These are phyloP conservation scores for Hylaeus anthracinus DNA, from an alignment of 1,140 invertebrate genomes.

Conservation along the genomic window DNA sequence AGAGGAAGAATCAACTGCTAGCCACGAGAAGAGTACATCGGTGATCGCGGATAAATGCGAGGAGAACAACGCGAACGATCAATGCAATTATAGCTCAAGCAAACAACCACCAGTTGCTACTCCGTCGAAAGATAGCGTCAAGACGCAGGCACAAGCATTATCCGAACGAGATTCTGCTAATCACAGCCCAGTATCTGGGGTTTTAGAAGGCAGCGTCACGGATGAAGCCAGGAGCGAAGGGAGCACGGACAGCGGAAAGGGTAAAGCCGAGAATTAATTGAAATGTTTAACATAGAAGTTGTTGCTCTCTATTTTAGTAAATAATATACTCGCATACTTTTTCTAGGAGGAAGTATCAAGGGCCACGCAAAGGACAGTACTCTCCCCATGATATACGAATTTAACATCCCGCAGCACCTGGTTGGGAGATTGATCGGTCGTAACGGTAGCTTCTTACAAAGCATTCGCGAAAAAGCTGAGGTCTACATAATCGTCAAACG, in stretches of 20 bases:
- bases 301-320: no score
- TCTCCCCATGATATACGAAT: slow-evolving; percentile 84
- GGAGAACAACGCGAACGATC: background rate
- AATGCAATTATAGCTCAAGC: slow-evolving; percentile 1
- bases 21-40: background rate
- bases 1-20: slow-evolving; percentile 15
- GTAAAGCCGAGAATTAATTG: slow-evolving; percentile 53
- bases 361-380: slow-evolving; percentile 77
- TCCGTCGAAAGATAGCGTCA: slow-evolving; percentile 25
- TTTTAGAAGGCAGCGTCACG: slow-evolving; percentile 78
- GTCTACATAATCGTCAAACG: slow-evolving; percentile 90
- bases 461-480: slow-evolving; percentile 89
- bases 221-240: slow-evolving; percentile 80
- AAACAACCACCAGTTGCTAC: slow-evolving; percentile 9
- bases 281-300: background rate
- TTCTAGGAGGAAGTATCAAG: slow-evolving; percentile 83
- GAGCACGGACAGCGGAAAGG: slow-evolving; percentile 79
- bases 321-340: background rate
- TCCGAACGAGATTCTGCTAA: slow-evolving; percentile 82
- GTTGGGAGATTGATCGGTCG: slow-evolving; percentile 94
- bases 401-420: slow-evolving; percentile 89
- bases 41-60: background rate
- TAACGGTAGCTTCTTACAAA: slow-evolving; percentile 90
- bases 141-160: slow-evolving; percentile 47
- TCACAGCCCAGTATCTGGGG: slow-evolving; percentile 80